These are phyloP conservation scores for Hypanus sabinus DNA, from an alignment of 2,113 vertebrate genomes.

Conservation along the genomic window DNA sequence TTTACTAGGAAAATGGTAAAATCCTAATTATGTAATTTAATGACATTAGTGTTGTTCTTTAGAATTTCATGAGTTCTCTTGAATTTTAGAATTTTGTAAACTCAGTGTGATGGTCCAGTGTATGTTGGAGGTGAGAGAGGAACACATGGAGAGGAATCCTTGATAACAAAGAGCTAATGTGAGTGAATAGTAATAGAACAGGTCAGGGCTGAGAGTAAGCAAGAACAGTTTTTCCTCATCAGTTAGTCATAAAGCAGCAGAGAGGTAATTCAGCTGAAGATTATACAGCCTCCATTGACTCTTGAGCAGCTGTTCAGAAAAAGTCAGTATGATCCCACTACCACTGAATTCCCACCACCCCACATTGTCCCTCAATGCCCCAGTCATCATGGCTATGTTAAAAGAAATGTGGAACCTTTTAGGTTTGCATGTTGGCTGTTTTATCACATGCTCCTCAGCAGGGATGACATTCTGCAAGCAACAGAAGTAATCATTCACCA, in stretches of 20 bases:
- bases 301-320: background rate
- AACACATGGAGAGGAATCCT: background rate
- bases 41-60: background rate
- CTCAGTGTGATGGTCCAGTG: background rate
- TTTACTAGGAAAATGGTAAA: background rate
- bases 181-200: background rate
- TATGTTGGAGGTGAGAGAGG: background rate
- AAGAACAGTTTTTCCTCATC: background rate
- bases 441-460: background rate
- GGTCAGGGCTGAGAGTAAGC: background rate
- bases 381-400: background rate
- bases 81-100: background rate
- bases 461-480: background rate
- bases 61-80: background rate
- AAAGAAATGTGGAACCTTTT: background rate
- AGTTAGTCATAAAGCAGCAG: conserved; percentile 1
- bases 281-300: background rate
- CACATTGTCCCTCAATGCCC: background rate
- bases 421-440: background rate
- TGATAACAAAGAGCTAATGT: background rate
- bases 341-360: background rate
- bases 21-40: background rate
- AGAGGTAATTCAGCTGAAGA: background rate
- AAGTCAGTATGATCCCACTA: background rate
- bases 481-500: background rate